These are phyloP conservation scores for Dicaeum eximium DNA, from an alignment of 2,113 vertebrate species.

Conservation along the genomic window DNA sequence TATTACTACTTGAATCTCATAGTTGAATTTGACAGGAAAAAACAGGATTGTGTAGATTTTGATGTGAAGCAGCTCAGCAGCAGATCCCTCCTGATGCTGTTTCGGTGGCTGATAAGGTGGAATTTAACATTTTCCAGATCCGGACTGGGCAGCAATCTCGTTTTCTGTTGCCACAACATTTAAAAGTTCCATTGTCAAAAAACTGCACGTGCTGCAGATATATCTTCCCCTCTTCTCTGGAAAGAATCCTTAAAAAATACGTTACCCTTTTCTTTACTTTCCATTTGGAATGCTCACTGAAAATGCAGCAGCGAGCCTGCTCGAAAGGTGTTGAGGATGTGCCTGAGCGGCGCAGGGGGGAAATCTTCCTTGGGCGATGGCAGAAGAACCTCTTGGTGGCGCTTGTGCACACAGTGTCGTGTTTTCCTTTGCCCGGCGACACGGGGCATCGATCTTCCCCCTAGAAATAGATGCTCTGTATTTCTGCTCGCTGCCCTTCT, in stretches of 20 bases:
- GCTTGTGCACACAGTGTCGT: background rate
- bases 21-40: background rate
- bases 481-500: background rate
- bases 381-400: constrained; percentile 7
- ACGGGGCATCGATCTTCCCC: background rate
- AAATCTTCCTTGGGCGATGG: background rate
- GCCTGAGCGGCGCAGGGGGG: background rate
- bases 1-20: background rate
- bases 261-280: background rate
- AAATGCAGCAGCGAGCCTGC: background rate
- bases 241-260: background rate
- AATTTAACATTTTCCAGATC: constrained; percentile 49
- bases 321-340: background rate
- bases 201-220: background rate
- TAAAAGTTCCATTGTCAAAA: background rate
- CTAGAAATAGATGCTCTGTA: fast-evolving
- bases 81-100: background rate
- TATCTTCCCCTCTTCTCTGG: background rate
- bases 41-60: background rate
- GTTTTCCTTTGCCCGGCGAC: background rate
- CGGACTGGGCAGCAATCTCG: background rate
- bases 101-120: constrained; percentile 28
- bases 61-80: background rate
- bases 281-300: background rate
- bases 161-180: background rate